phyloP scores from a whole-genome alignment of 2,797 vertebrate genomes.

The Miopithecus talapoin region DNA sequence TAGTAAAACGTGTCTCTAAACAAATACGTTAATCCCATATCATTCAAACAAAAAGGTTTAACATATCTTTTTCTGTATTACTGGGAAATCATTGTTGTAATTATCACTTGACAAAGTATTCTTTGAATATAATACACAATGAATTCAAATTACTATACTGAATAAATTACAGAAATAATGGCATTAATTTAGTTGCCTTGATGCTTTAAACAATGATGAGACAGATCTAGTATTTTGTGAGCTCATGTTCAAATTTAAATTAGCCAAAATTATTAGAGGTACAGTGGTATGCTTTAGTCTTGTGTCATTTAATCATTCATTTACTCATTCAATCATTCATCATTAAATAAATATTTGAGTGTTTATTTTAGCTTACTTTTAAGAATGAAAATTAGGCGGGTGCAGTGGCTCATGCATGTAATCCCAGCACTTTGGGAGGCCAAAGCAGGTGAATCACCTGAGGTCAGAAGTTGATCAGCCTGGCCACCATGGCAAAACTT shows the following conservation, averaged over 20 bases:
- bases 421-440: neutral
- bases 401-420: neutral
- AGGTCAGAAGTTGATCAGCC: neutral
- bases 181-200: neutral
- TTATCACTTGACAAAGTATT: neutral
- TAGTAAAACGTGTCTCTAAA: neutral
- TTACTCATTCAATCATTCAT: neutral
- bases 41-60: neutral
- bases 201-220: neutral
- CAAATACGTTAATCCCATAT: neutral
- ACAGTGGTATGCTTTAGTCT: neutral
- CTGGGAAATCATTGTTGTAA: neutral
- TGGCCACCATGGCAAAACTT: neutral
- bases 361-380: neutral
- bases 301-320: neutral
- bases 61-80: neutral
- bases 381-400: neutral
- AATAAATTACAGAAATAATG: neutral
- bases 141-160: neutral
- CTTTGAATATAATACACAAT: neutral
- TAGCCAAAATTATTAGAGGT: neutral
- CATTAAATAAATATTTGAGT: neutral
- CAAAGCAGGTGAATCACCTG: rapidly evolving
- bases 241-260: neutral
- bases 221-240: neutral